A percentile compares a stretch with the other conserved stretches of the same genome.
Conservation (phyloP, 2,888 invertebrate genomes). For the Aporophyla lueneburgensis region DNA sequence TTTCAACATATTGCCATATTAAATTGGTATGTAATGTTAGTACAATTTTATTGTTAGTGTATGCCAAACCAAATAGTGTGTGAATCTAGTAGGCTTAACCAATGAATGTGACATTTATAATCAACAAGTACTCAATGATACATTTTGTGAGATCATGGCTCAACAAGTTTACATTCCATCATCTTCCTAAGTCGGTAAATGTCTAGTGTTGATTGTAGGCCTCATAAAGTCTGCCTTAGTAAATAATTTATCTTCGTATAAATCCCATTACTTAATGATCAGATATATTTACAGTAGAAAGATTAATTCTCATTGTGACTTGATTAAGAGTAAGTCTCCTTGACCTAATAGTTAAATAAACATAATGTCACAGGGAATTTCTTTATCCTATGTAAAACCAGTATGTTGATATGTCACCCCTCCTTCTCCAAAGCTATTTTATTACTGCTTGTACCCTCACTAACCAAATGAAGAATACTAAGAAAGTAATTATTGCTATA, state of each 20-base stretch:
- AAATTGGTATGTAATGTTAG: not conserved
- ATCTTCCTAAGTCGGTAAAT: constrained; percentile 8
- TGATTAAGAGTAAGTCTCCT: no score
- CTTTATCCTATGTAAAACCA: no score
- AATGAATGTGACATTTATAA: not conserved
- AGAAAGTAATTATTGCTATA: no score
- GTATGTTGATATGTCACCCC: no score
- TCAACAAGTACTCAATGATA: not conserved
- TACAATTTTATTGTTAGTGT: not conserved
- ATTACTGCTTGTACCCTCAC: no score
- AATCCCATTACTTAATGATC: not conserved
- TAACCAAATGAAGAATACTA: no score
- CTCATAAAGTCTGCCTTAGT: not conserved
- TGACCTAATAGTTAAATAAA: no score
- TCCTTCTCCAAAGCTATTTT: no score
- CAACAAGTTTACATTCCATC: constrained; percentile 19
- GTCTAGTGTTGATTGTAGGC: not conserved
- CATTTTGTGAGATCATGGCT: constrained; percentile 12
- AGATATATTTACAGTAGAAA: no score
- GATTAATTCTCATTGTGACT: no score
- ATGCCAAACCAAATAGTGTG: not conserved
- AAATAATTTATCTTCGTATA: not conserved
- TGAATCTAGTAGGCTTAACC: not conserved
- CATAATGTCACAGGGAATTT: no score
- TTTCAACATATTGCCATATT: not conserved